These are phyloP conservation scores for Frankliniella fusca DNA, from an alignment of 2,888 invertebrate genomes.

Conservation along the genomic window DNA sequence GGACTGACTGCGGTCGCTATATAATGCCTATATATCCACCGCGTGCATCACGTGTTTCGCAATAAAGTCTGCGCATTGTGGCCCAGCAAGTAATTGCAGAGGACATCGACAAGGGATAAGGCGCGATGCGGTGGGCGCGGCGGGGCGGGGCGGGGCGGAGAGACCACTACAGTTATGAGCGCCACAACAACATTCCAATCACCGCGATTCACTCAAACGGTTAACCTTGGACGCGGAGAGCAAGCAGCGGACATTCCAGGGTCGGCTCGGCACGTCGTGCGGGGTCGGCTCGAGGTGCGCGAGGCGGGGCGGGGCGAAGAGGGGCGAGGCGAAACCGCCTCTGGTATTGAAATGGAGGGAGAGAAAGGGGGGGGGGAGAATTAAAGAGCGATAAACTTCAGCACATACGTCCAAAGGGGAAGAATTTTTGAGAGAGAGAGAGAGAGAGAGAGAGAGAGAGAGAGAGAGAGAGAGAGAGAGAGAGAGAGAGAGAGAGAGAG, in stretches of 20 bases:
- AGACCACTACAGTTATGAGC: neutral
- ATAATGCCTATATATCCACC: neutral
- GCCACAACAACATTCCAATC: constrained; percentile 10
- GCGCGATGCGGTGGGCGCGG: neutral
- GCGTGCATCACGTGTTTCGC: neutral
- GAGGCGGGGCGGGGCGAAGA: too few species aligned
- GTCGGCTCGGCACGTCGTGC: too few species aligned
- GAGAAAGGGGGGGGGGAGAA: too few species aligned
- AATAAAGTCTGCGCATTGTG: constrained; percentile 1
- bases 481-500: constrained; percentile 10
- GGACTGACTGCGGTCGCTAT: neutral
- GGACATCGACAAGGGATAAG: neutral
- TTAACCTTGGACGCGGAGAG: too few species aligned
- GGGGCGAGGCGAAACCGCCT: too few species aligned
- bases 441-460: constrained; percentile 13
- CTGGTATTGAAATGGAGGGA: too few species aligned
- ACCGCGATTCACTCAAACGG: too few species aligned
- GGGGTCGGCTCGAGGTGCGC: too few species aligned
- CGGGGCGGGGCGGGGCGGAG: neutral
- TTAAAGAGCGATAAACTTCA: too few species aligned
- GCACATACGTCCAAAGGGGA: neutral
- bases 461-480: constrained; percentile 18
- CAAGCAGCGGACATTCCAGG: too few species aligned
- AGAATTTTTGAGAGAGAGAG: neutral
- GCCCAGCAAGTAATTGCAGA: neutral